Evolutionary conservation across 2,797 vertebrate genomes (phyloP), one percentile per base, ranked within the genome.

Genomic region (Xenops minutus): DNA sequence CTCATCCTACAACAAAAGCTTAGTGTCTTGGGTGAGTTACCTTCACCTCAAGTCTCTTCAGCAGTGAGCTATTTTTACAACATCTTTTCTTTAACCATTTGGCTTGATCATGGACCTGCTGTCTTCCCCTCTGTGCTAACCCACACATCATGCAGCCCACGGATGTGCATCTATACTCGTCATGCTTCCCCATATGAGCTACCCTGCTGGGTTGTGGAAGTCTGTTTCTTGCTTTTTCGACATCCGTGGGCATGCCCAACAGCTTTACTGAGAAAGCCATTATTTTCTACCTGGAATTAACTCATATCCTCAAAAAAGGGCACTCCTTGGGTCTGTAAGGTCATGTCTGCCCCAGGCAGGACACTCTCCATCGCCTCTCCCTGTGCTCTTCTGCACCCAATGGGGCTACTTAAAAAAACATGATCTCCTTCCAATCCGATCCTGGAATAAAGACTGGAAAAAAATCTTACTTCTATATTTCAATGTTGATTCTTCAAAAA

Each of bases 141-240:
- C 66, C 74, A 68, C 7, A 0, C 49, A 43, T 51, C 62, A n/a
- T 24, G 3, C 73, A 92, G 69, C 76, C 76, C 76, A 80, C 64
- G 22, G 64, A 73, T 2, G 0, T 2, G 0, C 54, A 46, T 7
- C 51, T 29, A 9, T 34, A 14, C 14, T 12, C 3, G 0, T 48
- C 63, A 0, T 30, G 18, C 62, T 85, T 89, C 89, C 85, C 68
- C 59, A 22, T 15, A 51, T 11, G 62, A 91, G 43, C 63, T 59
- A 73, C 29, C 9, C 58, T 39, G 43, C 7, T 14, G 68, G n/a
- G 17, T 34, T 90, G 8, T 69, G n/a, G 88, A 82, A 94, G 55
- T 36, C 49, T 81, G 54, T 46, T 8, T 66, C 39, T 87, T 68
- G 69, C 29, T 48, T 83, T 68, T 54, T 72, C 51, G 37, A 83